These are phyloP conservation scores for Amiota communis DNA, from an alignment of 2,888 invertebrate genomes.

Conservation along the genomic window DNA sequence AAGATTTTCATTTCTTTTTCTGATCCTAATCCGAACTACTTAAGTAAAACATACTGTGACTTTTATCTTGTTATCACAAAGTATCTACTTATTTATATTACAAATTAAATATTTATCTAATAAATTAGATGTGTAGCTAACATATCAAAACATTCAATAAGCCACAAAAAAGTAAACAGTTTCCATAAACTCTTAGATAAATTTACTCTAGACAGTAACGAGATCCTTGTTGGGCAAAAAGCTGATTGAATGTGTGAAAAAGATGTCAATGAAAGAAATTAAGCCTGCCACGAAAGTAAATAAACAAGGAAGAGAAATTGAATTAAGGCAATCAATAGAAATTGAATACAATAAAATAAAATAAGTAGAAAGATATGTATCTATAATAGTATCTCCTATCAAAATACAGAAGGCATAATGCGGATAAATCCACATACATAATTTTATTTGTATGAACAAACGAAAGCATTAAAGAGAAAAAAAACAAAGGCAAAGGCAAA, in stretches of 20 bases:
- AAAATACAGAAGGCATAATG: slow-evolving; percentile 21
- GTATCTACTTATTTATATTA: slow-evolving; percentile 39
- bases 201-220: background rate
- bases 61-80: background rate
- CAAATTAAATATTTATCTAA: slow-evolving; percentile 57
- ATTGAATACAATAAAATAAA: background rate
- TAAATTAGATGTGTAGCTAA: slow-evolving; percentile 41
- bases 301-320: slow-evolving; percentile 44
- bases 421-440: slow-evolving; percentile 1
- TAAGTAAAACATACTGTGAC: background rate
- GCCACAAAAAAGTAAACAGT: slow-evolving; percentile 22
- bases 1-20: too few species aligned
- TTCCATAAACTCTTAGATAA: background rate
- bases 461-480: slow-evolving; percentile 18
- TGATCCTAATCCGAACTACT: too few species aligned
- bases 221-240: background rate
- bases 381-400: slow-evolving; percentile 11
- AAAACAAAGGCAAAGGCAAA: slow-evolving; percentile 37
- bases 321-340: background rate
- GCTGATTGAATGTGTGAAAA: slow-evolving; percentile 14
- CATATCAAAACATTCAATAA: slow-evolving; percentile 25
- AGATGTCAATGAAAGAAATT: slow-evolving; percentile 28
- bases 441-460: background rate
- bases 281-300: slow-evolving; percentile 38
- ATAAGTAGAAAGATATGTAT: background rate